These are phyloP conservation scores for Thalassaphorura encarpata DNA, from an alignment of 1,140 invertebrate genomes.

Conservation along the genomic window DNA sequence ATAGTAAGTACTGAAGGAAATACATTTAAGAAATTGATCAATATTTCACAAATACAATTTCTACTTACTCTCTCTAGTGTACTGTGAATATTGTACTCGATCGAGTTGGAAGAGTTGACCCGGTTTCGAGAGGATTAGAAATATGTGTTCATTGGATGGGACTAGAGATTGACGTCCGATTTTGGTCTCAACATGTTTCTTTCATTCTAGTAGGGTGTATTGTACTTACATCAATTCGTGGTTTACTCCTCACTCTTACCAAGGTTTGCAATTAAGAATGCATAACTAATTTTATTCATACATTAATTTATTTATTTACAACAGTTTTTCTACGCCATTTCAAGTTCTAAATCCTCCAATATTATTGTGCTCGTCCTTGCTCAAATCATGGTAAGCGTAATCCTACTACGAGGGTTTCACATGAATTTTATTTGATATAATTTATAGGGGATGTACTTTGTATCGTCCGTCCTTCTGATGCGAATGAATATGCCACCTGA, in stretches of 20 bases:
- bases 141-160: slow-evolving; percentile 96
- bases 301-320: slow-evolving; percentile 43
- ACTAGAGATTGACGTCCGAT: slow-evolving; percentile 89
- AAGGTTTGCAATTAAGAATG: slow-evolving; percentile 61
- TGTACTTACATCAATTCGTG: slow-evolving; percentile 94
- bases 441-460: slow-evolving; percentile 79
- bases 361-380: slow-evolving; percentile 94
- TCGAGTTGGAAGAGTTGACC: slow-evolving; percentile 95
- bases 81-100: slow-evolving; percentile 99
- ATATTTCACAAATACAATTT: not conserved
- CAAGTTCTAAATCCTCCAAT: slow-evolving; percentile 98
- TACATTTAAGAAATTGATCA: not conserved
- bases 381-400: slow-evolving; percentile 80
- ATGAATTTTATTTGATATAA: not conserved
- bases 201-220: slow-evolving; percentile 97
- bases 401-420: not conserved
- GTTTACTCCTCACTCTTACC: slow-evolving; percentile 90
- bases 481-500: slow-evolving; percentile 99
- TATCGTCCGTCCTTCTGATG: slow-evolving; percentile 94
- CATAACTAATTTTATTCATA: slow-evolving; percentile 24
- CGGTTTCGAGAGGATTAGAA: slow-evolving; percentile 92
- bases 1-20: slow-evolving; percentile 59
- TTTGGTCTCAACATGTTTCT: slow-evolving; percentile 98
- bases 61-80: slow-evolving; percentile 51
- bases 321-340: slow-evolving; percentile 99